A percentile compares a stretch with the other conserved stretches of the same genome.
Evolutionary conservation across 2,888 invertebrate genomes (phyloP).

Genomic region (Abscondita cerata): DNA sequence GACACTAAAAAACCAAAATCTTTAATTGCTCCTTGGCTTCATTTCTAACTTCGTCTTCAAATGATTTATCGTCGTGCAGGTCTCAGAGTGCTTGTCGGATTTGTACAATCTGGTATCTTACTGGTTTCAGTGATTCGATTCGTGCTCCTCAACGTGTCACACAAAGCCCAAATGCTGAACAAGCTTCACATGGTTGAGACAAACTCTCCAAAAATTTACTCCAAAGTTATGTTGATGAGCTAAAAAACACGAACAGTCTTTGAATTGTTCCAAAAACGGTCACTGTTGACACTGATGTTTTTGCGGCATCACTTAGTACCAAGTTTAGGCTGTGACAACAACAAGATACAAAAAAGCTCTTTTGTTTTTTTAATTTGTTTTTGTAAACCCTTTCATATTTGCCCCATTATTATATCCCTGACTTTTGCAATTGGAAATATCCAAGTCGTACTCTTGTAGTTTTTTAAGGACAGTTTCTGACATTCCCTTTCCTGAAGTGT

Average conservation of each 20-base stretch:
- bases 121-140: not conserved
- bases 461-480: not conserved
- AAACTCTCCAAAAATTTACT: slow-evolving; percentile 1
- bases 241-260: not conserved
- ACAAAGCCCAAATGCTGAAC: slow-evolving; percentile 1
- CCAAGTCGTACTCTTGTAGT: not conserved
- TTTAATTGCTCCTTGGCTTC: slow-evolving; percentile 1
- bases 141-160: not conserved
- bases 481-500: too few relatives aligned
- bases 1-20: slow-evolving; percentile 2
- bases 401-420: not conserved
- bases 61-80: not conserved
- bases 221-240: not conserved
- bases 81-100: slow-evolving; percentile 1
- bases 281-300: slow-evolving; percentile 4
- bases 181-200: not conserved
- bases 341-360: not conserved
- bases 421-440: not conserved
- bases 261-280: slow-evolving; percentile 9
- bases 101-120: slow-evolving; percentile 3
- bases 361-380: not conserved
- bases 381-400: not conserved
- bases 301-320: slow-evolving; percentile 5
- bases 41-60: slow-evolving; percentile 2
- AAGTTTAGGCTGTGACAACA: not conserved